Evolutionary conservation across 2,888 invertebrate species (phyloP), one percentile per base, ranked within the genome.

Genomic region (Ryuthela nishihirai): DNA sequence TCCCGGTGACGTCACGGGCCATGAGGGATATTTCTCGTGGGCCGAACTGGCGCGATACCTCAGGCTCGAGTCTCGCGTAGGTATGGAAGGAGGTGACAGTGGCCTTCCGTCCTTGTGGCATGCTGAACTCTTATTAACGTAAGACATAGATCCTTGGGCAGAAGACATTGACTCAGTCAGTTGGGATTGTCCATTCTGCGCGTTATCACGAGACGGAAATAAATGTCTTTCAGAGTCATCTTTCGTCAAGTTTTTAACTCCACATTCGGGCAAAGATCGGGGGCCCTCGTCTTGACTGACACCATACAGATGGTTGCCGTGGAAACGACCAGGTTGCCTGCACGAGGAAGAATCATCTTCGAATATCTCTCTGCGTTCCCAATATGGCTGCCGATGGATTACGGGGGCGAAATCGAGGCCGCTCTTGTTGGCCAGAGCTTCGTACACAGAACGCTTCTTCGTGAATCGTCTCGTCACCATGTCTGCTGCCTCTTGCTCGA

Each of bases 11-110:
- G 81, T 80, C 65, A 82, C 83, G 12, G 85, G 84, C 85, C 85
- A 85, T 62, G 84, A 84, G 1, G 85, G 85, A 70, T 82, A 84
- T 72, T 85, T 85, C 72, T 85, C 85, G 77, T 85, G 85, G 59
- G 82, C 83, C 54, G 83, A 82, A 39, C 83, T 82, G 75, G 82
- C 82, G 69, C 18, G 39, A 17, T 39, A 39, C 39, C 18, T 39
- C 4, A 39, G 21, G 18, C 39, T 39, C 18, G 39, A 39, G 18
- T 39, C 18, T n/a, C 39, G 17, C 15, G 18, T 20, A 4, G 39
- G 39, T 39, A 18, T 10, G 4, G 39, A 20, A 17, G 39, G 39
- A 20, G 39, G 39, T 6, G 34, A 34, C 17, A 34, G n/a, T 9
- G n/a, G 39, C 2, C 12, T 17, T 39, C 18, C 21, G n/a, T 20